These are phyloP conservation scores for Caenorhabditis sinica DNA, from an alignment of 2,888 invertebrate genomes.

Conservation along the genomic window DNA sequence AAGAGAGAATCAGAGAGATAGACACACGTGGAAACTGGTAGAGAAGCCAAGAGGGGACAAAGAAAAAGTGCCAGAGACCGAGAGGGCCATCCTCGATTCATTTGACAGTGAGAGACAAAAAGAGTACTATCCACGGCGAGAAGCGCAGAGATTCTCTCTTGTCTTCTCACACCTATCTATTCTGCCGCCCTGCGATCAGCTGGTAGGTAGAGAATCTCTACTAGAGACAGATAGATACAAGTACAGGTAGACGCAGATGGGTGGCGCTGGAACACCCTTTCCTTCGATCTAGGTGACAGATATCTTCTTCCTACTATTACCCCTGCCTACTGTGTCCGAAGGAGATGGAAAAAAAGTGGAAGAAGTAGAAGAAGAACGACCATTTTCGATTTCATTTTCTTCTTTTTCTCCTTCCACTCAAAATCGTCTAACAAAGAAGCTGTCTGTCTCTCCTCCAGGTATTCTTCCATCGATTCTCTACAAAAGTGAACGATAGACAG, in stretches of 20 bases:
- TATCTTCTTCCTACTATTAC: constrained; percentile 36
- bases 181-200: constrained; percentile 38
- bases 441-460: constrained; percentile 2
- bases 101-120: constrained; percentile 11
- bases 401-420: constrained; percentile 37
- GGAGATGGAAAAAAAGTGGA: not conserved
- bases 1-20: constrained; percentile 8
- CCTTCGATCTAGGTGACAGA: constrained; percentile 39
- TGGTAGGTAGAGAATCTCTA: constrained; percentile 51
- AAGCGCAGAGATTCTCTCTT: constrained; percentile 30
- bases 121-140: constrained; percentile 6
- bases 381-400: constrained; percentile 36
- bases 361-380: constrained; percentile 7
- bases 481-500: constrained; percentile 39
- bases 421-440: constrained; percentile 32
- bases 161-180: not conserved
- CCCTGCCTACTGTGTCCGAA: constrained; percentile 9
- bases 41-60: constrained; percentile 12
- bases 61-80: constrained; percentile 10
- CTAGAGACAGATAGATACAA: constrained; percentile 5
- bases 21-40: constrained; percentile 4
- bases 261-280: constrained; percentile 37
- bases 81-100: constrained; percentile 9
- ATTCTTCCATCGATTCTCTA: not conserved
- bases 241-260: constrained; percentile 11